Conservation (phyloP, 2,113 vertebrate species). For the Trichomycterus rosablanca region DNA sequence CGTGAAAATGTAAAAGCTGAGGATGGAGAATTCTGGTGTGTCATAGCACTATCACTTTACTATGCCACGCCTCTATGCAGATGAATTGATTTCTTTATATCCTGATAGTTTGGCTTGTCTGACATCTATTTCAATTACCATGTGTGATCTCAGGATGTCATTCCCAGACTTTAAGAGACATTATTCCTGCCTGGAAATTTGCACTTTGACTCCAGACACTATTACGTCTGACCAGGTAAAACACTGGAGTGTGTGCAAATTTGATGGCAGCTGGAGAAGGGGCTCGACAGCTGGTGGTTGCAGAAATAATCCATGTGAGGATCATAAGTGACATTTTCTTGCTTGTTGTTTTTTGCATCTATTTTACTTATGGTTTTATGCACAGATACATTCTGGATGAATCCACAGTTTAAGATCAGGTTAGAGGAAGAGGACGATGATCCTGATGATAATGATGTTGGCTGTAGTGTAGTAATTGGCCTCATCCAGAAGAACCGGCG, state of each 20-base stretch:
- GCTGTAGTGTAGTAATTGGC: slow-evolving; percentile 74
- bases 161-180: slow-evolving; percentile 74
- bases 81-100: background rate
- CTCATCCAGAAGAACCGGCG: slow-evolving; percentile 84
- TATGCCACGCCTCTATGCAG: too few species aligned
- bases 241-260: slow-evolving; percentile 75
- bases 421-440: slow-evolving; percentile 70
- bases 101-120: background rate
- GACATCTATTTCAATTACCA: background rate
- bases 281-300: slow-evolving; percentile 82
- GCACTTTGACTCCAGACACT: slow-evolving; percentile 81
- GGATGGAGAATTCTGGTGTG: slow-evolving; percentile 82
- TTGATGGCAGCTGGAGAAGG: slow-evolving; percentile 76
- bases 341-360: background rate
- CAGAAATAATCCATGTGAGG: slow-evolving; percentile 72
- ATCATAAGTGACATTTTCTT: background rate
- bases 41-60: background rate
- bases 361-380: background rate
- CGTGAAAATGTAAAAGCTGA: slow-evolving; percentile 66
- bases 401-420: slow-evolving; percentile 80
- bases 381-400: slow-evolving; percentile 80
- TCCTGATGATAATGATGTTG: slow-evolving; percentile 62
- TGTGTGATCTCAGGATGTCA: slow-evolving; percentile 73
- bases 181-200: slow-evolving; percentile 82
- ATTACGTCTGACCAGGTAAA: slow-evolving; percentile 69